Evolutionary conservation across 2,797 vertebrate species (phyloP).

Genomic region (Hypotaenidia okinawae): DNA sequence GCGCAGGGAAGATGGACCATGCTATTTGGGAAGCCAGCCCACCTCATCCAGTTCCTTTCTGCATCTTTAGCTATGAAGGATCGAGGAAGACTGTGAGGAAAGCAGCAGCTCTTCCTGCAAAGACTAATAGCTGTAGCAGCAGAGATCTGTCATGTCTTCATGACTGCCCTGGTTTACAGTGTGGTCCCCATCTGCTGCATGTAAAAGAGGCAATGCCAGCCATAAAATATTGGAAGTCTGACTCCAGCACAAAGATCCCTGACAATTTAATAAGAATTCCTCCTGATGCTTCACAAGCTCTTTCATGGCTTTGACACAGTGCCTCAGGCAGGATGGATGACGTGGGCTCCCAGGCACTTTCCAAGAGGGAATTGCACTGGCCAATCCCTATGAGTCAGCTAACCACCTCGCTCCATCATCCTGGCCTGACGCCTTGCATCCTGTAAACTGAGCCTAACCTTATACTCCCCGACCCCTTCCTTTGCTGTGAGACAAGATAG

Average conservation of each 20-base stretch:
- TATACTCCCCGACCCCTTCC: background rate
- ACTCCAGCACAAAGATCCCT: background rate
- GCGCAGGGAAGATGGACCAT: background rate
- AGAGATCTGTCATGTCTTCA: background rate
- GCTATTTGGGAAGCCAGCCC: background rate
- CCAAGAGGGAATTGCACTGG: background rate
- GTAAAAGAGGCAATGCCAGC: background rate
- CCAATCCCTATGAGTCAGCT: background rate
- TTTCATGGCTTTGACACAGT: background rate
- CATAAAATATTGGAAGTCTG: background rate
- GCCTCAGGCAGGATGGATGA: background rate
- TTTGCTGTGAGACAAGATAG: background rate
- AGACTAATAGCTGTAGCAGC: background rate
- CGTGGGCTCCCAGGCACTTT: background rate
- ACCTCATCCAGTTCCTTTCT: background rate
- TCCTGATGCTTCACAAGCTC: background rate
- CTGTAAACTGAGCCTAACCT: background rate
- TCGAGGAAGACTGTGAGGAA: background rate
- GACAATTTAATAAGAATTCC: conserved; percentile 28
- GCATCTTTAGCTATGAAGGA: background rate
- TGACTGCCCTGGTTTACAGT: background rate
- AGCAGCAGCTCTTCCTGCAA: background rate
- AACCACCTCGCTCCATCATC: background rate
- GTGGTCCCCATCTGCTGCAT: background rate
- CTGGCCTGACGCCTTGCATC: background rate